Conservation (phyloP, 2,797 vertebrate genomes). For the Holocentrus rufus region DNA sequence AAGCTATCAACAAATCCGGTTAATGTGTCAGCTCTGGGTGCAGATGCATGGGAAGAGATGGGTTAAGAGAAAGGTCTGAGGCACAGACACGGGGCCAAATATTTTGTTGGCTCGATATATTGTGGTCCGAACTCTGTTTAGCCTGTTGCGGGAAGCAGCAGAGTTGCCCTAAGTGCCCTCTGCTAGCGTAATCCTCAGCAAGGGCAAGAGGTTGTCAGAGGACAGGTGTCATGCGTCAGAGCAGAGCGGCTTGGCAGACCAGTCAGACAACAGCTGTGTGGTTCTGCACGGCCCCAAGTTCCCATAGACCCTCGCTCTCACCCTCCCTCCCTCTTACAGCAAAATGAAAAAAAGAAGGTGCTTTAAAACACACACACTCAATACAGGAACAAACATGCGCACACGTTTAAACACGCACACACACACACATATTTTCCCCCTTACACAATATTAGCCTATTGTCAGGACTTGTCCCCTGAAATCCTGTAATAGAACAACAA, state of each 20-base stretch:
- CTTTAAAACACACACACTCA: background rate
- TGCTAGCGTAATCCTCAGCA: conserved; percentile 10
- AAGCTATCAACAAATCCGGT: background rate
- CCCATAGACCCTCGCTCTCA: background rate
- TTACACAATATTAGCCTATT: conserved; percentile 5
- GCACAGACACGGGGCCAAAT: background rate
- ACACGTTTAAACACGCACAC: background rate
- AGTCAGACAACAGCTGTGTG: conserved; percentile 24
- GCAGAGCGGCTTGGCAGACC: conserved; percentile 23
- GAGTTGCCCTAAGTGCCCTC: background rate
- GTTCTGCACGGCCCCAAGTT: background rate
- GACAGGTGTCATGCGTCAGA: conserved; percentile 12
- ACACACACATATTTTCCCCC: background rate
- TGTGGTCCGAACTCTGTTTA: background rate
- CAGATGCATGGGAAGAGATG: background rate
- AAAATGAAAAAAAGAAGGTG: background rate
- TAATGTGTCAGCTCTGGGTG: too few species aligned
- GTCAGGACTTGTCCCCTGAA: conserved; percentile 39
- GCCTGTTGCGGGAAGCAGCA: conserved; percentile 2
- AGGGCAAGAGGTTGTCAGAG: conserved; percentile 1
- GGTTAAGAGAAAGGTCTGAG: background rate
- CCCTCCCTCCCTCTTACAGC: background rate
- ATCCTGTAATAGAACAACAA: conserved; percentile 38
- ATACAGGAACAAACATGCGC: background rate
- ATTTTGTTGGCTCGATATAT: background rate